Evolutionary conservation across 2,113 vertebrate species (phyloP), one percentile per base, ranked within the genome.

Genomic region (Hippoglossus stenolepis): DNA sequence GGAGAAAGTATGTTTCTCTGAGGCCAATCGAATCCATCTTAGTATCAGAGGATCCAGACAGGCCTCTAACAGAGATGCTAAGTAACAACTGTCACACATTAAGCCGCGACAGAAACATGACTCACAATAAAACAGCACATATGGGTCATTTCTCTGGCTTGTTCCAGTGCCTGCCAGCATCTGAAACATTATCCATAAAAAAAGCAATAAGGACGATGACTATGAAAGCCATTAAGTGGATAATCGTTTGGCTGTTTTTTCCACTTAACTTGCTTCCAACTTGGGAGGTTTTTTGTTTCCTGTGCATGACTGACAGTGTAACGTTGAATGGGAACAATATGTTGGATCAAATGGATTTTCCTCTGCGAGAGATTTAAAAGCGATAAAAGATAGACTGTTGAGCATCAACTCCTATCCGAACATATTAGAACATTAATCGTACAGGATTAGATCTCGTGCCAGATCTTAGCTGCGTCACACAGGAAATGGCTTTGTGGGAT

Each of bases 131-230:
- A 91, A 84, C 74, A 77, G 89, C 83, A 86, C 85, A 87, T 74
- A 73, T 82, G 71, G 81, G 40, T 80, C 65, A 58, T 85, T 85
- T 73, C 38, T 64, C 72, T 75, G 65, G 45, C 77, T 78, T 78
- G 80, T 91, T 90, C 92, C 78, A 92, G 80, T 63, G 61, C 70
- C 76, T 87, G 84, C 67, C 85, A 92, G 81, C 73, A 53, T 73
- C 75, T 87, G 72, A 90, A 88, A 90, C 89, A 70, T 77, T 54
- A 76, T 54, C 14, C 70, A 70, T 66, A 77, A 35, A 81, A 81
- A 83, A 88, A 85, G 26, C 85, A 60, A 82, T 65, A 76, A 81
- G 49, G 67, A 86, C 61, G 76, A 83, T 49, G 68, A 70, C 72
- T 65, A 76, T 77, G 83, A 89, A 84, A 85, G 68, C 53, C 61